These are phyloP conservation scores for Prunella himalayana DNA, from an alignment of 2,113 vertebrate species.

Conservation along the genomic window DNA sequence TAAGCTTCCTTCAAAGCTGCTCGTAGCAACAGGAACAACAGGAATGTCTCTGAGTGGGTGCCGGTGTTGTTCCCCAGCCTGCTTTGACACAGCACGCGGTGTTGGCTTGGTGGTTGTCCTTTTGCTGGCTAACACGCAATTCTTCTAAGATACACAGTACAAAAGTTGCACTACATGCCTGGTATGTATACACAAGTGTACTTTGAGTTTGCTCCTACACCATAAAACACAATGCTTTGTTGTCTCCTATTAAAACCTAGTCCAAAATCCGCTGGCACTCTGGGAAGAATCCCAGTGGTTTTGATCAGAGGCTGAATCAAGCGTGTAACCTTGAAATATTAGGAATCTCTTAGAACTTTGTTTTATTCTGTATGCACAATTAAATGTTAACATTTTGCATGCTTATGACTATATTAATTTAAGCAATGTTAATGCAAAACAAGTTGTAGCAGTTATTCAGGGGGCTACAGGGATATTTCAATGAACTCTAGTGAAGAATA, in stretches of 20 bases:
- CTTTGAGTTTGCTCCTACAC: neutral
- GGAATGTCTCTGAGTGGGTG: neutral
- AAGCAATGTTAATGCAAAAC: constrained; percentile 26
- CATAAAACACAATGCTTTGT: neutral
- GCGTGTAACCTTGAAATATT: neutral
- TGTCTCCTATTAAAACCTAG: neutral
- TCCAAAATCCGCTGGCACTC: neutral
- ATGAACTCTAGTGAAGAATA: neutral
- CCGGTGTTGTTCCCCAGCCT: neutral
- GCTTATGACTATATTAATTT: neutral
- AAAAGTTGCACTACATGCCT: neutral
- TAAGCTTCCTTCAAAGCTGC: neutral
- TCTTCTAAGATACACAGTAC: neutral
- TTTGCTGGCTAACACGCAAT: neutral
- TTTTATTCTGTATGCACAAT: neutral
- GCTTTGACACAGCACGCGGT: neutral
- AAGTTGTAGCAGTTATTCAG: neutral
- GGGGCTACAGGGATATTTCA: neutral
- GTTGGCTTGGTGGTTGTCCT: neutral
- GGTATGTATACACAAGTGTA: neutral
- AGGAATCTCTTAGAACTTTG: neutral
- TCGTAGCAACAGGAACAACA: neutral
- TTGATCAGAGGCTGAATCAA: neutral
- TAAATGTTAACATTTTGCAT: neutral
- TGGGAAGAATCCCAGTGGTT: neutral